These are phyloP conservation scores for Apus apus DNA, from an alignment of 2,113 vertebrate genomes.

Conservation along the genomic window DNA sequence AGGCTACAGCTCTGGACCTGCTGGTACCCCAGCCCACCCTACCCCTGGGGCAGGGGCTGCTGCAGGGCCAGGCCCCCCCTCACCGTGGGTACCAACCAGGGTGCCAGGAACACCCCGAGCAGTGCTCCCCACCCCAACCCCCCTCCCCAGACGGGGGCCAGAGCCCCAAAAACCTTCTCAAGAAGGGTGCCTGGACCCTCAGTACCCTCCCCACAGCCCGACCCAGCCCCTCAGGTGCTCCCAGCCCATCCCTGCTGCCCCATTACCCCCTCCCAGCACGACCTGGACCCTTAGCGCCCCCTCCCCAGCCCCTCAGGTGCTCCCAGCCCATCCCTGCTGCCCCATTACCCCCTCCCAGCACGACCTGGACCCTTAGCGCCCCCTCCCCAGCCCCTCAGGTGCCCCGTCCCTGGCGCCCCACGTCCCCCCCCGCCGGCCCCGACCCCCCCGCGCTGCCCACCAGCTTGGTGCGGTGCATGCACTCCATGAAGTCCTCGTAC, in stretches of 20 bases:
- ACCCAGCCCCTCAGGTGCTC: no score
- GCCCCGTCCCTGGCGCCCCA: no score
- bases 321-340: neutral
- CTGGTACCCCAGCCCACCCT: neutral
- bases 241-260: neutral
- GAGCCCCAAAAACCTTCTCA: neutral
- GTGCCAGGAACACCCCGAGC: no score
- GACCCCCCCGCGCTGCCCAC: slow-evolving; percentile 59
- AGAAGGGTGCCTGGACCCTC: neutral
- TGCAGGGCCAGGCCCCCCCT: neutral
- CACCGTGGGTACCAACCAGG: no score
- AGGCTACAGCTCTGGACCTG: neutral
- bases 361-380: no score
- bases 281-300: neutral
- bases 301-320: no score
- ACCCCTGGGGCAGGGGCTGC: neutral
- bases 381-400: no score
- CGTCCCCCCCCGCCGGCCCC: neutral
- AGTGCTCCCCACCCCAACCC: fast-evolving
- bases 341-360: neutral
- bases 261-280: neutral
- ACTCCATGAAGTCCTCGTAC: slow-evolving; percentile 90
- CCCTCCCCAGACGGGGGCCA: fast-evolving
- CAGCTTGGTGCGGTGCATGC: slow-evolving; percentile 83
- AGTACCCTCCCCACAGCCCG: neutral